phyloP scores from a whole-genome alignment of 1,140 invertebrate species.

The Aculops lycopersici region DNA sequence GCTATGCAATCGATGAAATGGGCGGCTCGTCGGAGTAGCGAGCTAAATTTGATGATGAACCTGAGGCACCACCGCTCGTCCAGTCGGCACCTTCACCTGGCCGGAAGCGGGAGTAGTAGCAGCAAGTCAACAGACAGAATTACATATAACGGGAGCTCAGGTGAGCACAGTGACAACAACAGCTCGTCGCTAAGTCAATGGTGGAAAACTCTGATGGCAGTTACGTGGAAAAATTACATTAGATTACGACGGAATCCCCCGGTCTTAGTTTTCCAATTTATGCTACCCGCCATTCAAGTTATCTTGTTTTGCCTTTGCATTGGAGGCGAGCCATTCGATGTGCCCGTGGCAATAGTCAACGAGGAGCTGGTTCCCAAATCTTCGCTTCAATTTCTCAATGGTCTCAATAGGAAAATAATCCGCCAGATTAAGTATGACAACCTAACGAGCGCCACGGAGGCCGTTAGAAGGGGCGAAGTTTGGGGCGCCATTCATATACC shows the following conservation, averaged over 20 bases:
- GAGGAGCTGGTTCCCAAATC: conserved; percentile 22
- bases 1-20: too few relatives aligned
- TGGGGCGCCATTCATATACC: conserved; percentile 7
- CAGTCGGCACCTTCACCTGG: too few relatives aligned
- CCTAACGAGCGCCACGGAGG: conserved; percentile 3
- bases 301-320: conserved; percentile 76
- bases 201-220: conserved; percentile 25
- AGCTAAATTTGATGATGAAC: too few relatives aligned
- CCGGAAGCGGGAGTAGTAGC: too few relatives aligned
- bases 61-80: too few relatives aligned
- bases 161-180: too few relatives aligned
- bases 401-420: conserved; percentile 3
- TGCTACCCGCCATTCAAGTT: conserved; percentile 65
- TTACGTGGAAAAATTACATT: conserved; percentile 66
- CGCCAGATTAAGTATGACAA: not conserved
- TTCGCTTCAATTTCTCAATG: conserved; percentile 6
- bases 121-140: too few relatives aligned
- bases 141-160: too few relatives aligned
- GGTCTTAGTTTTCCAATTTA: conserved; percentile 64
- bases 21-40: too few relatives aligned
- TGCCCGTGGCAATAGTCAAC: conserved; percentile 55
- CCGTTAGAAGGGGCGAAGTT: conserved; percentile 5
- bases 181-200: too few relatives aligned
- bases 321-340: conserved; percentile 48
- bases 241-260: conserved; percentile 70